Base-by-base conservation (phyloP, 1,140 invertebrate species). In the Antheraea pernyi region DNA sequence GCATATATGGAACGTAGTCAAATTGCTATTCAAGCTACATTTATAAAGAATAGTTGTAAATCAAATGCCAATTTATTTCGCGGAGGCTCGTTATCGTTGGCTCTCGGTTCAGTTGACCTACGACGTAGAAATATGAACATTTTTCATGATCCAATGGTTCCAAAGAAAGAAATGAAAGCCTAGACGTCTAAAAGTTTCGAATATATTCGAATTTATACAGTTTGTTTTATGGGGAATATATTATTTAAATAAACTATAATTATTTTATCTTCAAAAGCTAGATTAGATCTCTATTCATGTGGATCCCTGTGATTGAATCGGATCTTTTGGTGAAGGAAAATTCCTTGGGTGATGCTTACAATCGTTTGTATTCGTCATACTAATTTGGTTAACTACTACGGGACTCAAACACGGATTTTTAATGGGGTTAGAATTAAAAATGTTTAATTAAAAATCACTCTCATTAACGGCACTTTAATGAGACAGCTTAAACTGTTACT, bases 401-500 rank as follows among this genome's bases (percentile, higher is more conserved):
- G n/a, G 18, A 65, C 64, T 30, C 22, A 2, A 30, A 2, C 4
- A 30, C 4, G 22, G n/a, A n/a, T n/a, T 30, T 30, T 30, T 1
- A 65, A 53, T 65, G 30, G 11, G 13, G 9, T 53, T 53, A 53
- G 13, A 53, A 42, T 11, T 0, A 58, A 67, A 67, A 59, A 30
- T 19, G n/a, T 53, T 37, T 59, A 67, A 67, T 67, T 67, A 67
- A 59, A 67, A 67, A 67, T 16, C n/a, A 59, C 18, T 37, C n/a
- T 22, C 36, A 58, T 36, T 10, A n/a, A 69, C 59, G 63, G 30
- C 46, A 37, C 4, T n/a, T 62, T 73, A 72, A 71, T 69, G 74
- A 69, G 70, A 67, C 74, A 69, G 68, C 68, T 75, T 75, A 72
- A 75, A 69, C 67, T 64, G 72, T 71, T 69, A 68, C 30, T 65